Conservation (phyloP, 2,797 vertebrate genomes). For the Spheniscus humboldti region DNA sequence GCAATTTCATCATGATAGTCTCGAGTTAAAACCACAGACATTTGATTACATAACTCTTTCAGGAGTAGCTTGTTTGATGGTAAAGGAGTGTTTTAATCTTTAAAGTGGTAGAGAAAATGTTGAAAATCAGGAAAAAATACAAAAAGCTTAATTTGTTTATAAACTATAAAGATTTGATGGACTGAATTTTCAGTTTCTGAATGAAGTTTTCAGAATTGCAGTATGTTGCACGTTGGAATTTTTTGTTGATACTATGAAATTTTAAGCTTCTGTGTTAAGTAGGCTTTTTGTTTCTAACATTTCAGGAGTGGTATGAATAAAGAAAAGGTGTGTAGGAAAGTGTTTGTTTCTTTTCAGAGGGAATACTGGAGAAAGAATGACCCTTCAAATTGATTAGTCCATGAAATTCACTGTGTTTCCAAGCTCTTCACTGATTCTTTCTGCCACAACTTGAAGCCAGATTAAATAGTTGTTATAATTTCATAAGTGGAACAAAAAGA, state of each 20-base stretch:
- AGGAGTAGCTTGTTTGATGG: neutral
- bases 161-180: neutral
- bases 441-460: neutral
- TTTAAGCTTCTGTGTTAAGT: neutral
- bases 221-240: neutral
- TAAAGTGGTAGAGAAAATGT: neutral
- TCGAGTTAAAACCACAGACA: neutral
- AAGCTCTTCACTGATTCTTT: neutral
- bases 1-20: neutral
- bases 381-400: neutral
- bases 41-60: neutral
- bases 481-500: neutral
- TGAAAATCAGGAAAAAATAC: neutral
- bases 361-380: neutral
- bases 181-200: neutral
- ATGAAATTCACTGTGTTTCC: neutral
- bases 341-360: neutral
- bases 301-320: neutral
- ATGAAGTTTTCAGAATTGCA: neutral
- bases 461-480: slow-evolving; percentile 28
- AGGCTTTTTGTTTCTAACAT: neutral
- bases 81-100: neutral
- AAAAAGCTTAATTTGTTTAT: neutral
- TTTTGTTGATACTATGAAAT: neutral
- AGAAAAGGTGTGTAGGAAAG: neutral